Conservation (phyloP, 2,113 vertebrate genomes). For the Hylia prasina region DNA sequence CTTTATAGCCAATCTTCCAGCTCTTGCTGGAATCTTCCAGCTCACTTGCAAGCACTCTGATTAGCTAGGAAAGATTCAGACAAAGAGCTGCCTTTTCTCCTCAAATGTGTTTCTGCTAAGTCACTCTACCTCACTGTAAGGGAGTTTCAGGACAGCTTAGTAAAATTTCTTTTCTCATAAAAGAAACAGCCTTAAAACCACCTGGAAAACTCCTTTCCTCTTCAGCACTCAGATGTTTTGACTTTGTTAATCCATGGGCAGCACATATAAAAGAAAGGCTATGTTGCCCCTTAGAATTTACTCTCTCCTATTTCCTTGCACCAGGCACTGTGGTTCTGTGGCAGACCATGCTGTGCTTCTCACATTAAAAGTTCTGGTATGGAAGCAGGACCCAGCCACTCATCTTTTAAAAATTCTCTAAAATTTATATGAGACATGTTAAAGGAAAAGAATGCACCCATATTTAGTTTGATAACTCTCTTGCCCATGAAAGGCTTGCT, state of each 20-base stretch:
- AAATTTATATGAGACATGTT: background rate
- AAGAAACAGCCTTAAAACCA: background rate
- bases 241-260: background rate
- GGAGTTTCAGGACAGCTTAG: background rate
- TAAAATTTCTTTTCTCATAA: background rate
- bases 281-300: background rate
- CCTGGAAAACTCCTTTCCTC: background rate
- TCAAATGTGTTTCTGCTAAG: background rate
- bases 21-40: background rate
- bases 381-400: background rate
- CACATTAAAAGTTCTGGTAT: background rate
- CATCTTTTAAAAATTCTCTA: background rate
- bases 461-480: background rate
- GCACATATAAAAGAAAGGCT: background rate
- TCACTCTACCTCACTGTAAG: background rate
- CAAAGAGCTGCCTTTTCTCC: background rate
- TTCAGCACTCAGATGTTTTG: background rate
- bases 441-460: background rate
- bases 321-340: accelerated
- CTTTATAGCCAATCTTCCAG: background rate
- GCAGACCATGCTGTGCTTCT: background rate
- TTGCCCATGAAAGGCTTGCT: background rate
- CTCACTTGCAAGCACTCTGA: background rate
- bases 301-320: background rate
- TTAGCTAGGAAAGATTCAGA: background rate